These are phyloP conservation scores for Porites australiensis DNA, from an alignment of 64 coral and sea anemone genomes.

Conservation along the genomic window DNA sequence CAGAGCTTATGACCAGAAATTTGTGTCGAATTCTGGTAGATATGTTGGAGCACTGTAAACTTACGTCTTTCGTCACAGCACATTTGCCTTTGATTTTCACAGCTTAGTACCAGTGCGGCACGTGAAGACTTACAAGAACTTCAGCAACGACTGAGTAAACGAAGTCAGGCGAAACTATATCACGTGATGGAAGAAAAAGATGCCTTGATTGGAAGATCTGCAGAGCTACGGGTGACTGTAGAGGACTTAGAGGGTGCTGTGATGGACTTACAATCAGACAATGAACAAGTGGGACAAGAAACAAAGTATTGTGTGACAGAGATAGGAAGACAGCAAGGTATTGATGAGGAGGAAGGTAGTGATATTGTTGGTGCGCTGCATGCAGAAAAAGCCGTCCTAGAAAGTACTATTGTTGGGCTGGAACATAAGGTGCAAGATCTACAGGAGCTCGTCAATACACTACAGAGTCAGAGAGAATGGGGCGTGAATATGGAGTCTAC, in stretches of 20 bases:
- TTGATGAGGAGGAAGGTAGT: slow-evolving; percentile 69
- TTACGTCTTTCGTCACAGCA: neutral
- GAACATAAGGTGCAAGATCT: slow-evolving; percentile 93
- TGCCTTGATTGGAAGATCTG: slow-evolving; percentile 63
- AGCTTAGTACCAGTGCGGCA: slow-evolving; percentile 66
- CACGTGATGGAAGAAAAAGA: slow-evolving; percentile 78
- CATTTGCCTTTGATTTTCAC: slow-evolving; percentile 22
- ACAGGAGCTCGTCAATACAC: slow-evolving; percentile 42
- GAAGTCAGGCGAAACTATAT: slow-evolving; percentile 62
- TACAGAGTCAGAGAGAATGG: slow-evolving; percentile 24
- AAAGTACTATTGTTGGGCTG: slow-evolving; percentile 93
- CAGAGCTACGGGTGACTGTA: slow-evolving; percentile 75
- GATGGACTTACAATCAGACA: slow-evolving; percentile 85
- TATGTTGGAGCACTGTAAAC: neutral
- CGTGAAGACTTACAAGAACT: slow-evolving; percentile 69
- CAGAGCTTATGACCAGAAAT: no score
- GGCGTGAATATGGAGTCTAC: slow-evolving; percentile 30
- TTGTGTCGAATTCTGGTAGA: no score
- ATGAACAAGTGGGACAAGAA: slow-evolving; percentile 89
- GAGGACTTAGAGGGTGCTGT: slow-evolving; percentile 88
- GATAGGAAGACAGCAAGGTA: slow-evolving; percentile 72
- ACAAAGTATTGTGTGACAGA: slow-evolving; percentile 79
- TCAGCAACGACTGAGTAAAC: slow-evolving; percentile 56
- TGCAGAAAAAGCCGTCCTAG: slow-evolving; percentile 94
- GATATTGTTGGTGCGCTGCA: slow-evolving; percentile 78